phyloP scores from a whole-genome alignment of 2,113 vertebrate genomes.

The Silurus glanis region DNA sequence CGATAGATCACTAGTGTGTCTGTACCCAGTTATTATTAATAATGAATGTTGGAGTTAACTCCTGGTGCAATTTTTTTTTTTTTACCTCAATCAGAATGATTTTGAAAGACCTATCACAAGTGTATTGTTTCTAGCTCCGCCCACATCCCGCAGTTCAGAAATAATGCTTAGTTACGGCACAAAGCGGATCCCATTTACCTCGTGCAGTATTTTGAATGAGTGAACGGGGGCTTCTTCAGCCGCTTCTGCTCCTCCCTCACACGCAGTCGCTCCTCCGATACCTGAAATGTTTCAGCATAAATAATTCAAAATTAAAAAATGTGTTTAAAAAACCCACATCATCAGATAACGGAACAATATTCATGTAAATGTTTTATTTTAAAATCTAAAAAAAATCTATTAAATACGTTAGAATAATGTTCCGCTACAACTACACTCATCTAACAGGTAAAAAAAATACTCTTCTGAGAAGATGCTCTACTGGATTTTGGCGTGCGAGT shows the following conservation, averaged over 20 bases:
- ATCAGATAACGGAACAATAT: background rate
- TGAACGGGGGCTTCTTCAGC: constrained; percentile 72
- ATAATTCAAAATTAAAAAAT: background rate
- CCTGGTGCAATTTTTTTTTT: no score
- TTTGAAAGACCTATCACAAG: background rate
- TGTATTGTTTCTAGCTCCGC: background rate
- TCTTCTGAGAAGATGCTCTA: no score
- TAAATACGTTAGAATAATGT: background rate
- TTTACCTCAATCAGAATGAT: background rate
- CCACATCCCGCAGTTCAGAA: background rate
- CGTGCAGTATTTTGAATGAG: constrained; percentile 74
- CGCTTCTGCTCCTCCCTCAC: constrained; percentile 81
- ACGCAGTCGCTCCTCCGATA: constrained; percentile 78
- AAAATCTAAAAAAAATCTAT: no score
- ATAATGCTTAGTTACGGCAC: background rate
- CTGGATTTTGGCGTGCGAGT: no score
- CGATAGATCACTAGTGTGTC: no score
- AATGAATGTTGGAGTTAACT: no score
- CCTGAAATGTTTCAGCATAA: constrained; percentile 65
- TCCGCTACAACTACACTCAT: background rate
- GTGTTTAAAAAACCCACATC: background rate
- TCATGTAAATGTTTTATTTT: background rate
- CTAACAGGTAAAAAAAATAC: background rate
- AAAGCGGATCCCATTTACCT: constrained; percentile 71
- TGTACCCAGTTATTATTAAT: no score